A percentile compares a stretch with the other conserved stretches of the same genome.
Evolutionary conservation across 1,140 invertebrate genomes (phyloP).

Genomic region (Scaptomyza hsui): DNA sequence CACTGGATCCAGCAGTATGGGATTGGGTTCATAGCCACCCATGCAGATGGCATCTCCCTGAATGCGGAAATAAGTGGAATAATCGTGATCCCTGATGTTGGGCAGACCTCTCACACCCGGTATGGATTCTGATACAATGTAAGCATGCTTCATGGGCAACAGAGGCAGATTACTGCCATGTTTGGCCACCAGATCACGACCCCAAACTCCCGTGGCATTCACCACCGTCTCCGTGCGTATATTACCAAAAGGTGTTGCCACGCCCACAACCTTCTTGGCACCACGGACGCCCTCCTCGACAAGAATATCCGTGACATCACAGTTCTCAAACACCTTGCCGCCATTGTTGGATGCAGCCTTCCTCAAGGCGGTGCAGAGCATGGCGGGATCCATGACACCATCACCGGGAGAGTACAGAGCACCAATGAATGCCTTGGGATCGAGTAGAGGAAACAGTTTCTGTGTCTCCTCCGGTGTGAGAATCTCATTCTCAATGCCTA

Average conservation of each 20-base stretch:
- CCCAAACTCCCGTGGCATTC: slow-evolving; percentile 92
- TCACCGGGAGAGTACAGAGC: slow-evolving; percentile 92
- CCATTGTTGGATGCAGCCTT: slow-evolving; percentile 89
- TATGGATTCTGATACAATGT: slow-evolving; percentile 92
- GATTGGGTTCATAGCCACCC: slow-evolving; percentile 95
- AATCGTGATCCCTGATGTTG: slow-evolving; percentile 94
- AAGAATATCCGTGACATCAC: slow-evolving; percentile 88
- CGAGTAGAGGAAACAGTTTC: slow-evolving; percentile 91
- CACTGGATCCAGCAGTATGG: slow-evolving; percentile 91
- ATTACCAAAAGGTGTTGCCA: slow-evolving; percentile 87
- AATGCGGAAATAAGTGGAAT: slow-evolving; percentile 91
- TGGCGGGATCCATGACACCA: slow-evolving; percentile 92
- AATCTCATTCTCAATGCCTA: slow-evolving; percentile 90
- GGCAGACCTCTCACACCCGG: slow-evolving; percentile 89
- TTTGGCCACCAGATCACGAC: slow-evolving; percentile 89
- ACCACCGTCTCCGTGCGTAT: slow-evolving; percentile 89
- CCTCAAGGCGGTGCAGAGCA: slow-evolving; percentile 90
- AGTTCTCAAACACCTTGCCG: slow-evolving; percentile 90
- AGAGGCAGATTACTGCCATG: slow-evolving; percentile 90
- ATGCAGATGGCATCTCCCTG: slow-evolving; percentile 92
- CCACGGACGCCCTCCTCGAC: slow-evolving; percentile 84
- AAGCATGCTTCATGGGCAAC: slow-evolving; percentile 94
- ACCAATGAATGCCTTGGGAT: slow-evolving; percentile 89
- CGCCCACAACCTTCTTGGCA: slow-evolving; percentile 88
- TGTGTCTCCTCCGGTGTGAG: slow-evolving; percentile 89